These are phyloP conservation scores for Gallirallus australis DNA, from an alignment of 2,797 vertebrate genomes.

Conservation along the genomic window DNA sequence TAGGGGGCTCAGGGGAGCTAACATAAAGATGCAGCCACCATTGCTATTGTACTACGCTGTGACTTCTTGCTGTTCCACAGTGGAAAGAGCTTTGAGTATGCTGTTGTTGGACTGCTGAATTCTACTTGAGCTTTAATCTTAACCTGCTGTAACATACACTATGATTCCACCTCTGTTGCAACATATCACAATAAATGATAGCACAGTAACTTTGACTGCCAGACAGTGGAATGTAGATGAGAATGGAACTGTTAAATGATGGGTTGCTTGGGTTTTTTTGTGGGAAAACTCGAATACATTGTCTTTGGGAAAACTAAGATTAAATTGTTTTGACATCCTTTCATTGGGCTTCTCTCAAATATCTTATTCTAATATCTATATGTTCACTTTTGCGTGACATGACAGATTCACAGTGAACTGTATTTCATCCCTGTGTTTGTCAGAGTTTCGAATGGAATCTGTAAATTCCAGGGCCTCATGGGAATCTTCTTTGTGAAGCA, in stretches of 20 bases:
- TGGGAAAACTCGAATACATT: neutral
- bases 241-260: neutral
- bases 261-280: neutral
- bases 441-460: neutral
- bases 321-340: neutral
- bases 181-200: neutral
- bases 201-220: neutral
- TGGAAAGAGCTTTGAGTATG: neutral
- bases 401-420: neutral
- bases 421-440: neutral
- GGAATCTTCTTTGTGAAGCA: neutral
- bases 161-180: neutral
- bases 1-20: neutral
- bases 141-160: neutral
- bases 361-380: neutral
- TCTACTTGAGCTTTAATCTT: neutral
- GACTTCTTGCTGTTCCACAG: neutral
- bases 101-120: neutral
- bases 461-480: neutral
- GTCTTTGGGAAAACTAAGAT: neutral
- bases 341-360: neutral
- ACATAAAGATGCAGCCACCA: neutral
- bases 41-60: neutral
- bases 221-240: neutral
- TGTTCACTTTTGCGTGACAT: neutral